Evolutionary conservation across 2,797 vertebrate species (phyloP).

Genomic region (Lepus townsendii): DNA sequence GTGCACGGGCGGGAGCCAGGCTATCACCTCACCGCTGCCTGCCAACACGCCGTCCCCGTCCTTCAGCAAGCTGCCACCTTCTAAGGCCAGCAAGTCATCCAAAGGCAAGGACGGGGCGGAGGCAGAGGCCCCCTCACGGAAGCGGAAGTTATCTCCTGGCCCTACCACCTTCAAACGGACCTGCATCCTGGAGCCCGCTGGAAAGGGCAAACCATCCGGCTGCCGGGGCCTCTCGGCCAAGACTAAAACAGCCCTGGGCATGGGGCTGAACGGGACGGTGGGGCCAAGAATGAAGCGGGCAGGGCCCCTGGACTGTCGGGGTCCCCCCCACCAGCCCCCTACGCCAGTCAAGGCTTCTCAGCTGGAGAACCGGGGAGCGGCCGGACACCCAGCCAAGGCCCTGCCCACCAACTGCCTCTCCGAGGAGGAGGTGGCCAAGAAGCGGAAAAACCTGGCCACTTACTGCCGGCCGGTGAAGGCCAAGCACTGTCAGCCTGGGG

Average conservation of each 20-base stretch:
- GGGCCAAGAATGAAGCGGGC: slow-evolving; percentile 89
- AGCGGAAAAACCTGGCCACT: slow-evolving; percentile 92
- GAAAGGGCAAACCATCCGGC: slow-evolving; percentile 88
- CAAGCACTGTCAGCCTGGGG: slow-evolving; percentile 87
- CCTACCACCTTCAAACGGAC: slow-evolving; percentile 93
- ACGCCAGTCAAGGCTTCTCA: slow-evolving; percentile 84
- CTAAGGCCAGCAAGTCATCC: slow-evolving; percentile 92
- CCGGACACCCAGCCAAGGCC: slow-evolving; percentile 80
- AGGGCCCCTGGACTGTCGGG: slow-evolving; percentile 87
- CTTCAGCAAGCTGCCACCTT: slow-evolving; percentile 90
- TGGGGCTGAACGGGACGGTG: slow-evolving; percentile 93
- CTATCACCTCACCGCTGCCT: slow-evolving; percentile 89
- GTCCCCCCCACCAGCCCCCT: slow-evolving; percentile 81
- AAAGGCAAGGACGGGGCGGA: slow-evolving; percentile 90
- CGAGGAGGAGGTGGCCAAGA: slow-evolving; percentile 91
- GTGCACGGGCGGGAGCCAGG: slow-evolving; percentile 89
- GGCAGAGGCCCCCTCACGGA: slow-evolving; percentile 88
- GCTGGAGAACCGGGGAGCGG: slow-evolving; percentile 85
- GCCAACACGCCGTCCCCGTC: slow-evolving; percentile 86
- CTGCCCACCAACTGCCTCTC: slow-evolving; percentile 87
- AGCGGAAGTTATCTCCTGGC: slow-evolving; percentile 92
- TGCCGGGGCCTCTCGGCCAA: slow-evolving; percentile 84
- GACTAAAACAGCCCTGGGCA: slow-evolving; percentile 87
- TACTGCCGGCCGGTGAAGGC: slow-evolving; percentile 91
- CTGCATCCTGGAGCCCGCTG: slow-evolving; percentile 90